A percentile compares a stretch with the other conserved stretches of the same genome.
Conservation (phyloP, 2,113 vertebrate genomes). For the Hippocampus abdominalis region DNA sequence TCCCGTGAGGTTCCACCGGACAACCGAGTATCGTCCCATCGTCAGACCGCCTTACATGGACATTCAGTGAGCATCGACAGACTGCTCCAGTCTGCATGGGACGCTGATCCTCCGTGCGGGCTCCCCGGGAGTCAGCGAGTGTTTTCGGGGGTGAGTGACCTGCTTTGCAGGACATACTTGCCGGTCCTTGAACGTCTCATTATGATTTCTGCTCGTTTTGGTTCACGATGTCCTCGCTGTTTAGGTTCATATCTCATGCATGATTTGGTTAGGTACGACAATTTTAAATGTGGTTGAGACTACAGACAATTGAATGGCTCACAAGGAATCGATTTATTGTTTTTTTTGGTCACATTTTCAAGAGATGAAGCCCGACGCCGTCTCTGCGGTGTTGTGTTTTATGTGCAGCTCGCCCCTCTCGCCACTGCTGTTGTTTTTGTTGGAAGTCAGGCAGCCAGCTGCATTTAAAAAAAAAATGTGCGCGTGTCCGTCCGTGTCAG, state of each 20-base stretch:
- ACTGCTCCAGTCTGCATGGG: conserved; percentile 30
- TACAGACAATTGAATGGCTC: background rate
- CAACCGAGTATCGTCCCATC: background rate
- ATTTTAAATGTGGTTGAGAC: background rate
- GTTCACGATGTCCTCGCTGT: background rate
- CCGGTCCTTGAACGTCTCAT: background rate
- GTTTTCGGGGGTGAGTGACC: conserved; percentile 7
- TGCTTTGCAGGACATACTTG: background rate
- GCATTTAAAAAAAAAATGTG: background rate
- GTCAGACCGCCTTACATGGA: conserved; percentile 11
- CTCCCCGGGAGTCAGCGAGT: background rate
- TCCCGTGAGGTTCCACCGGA: background rate
- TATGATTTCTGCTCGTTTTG: background rate
- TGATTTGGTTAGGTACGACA: background rate
- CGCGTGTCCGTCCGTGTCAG: too few species aligned
- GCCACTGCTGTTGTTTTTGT: conserved; percentile 6
- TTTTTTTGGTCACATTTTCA: conserved; percentile 21
- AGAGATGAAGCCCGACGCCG: background rate
- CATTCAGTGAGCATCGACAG: conserved; percentile 7
- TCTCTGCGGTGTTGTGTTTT: conserved; percentile 5
- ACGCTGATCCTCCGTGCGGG: conserved; percentile 22
- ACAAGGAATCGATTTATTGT: conserved; percentile 15
- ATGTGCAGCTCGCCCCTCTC: background rate
- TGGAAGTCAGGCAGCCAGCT: background rate
- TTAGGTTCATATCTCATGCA: background rate